These are phyloP conservation scores for Sebastiscus albofasciatus DNA, from an alignment of 2,797 vertebrate genomes.

Conservation along the genomic window DNA sequence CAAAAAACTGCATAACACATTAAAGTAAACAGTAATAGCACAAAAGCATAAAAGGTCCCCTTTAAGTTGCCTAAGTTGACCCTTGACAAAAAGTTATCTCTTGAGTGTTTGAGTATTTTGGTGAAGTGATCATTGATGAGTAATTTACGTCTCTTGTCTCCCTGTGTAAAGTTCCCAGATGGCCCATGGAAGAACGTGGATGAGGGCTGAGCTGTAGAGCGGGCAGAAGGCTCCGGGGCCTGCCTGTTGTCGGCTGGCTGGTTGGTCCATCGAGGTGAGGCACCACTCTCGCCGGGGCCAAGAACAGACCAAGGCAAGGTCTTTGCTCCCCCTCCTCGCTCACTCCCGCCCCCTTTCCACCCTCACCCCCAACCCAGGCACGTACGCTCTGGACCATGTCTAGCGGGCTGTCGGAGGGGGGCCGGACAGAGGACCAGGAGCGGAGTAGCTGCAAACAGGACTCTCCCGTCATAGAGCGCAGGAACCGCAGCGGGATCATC, in stretches of 20 bases:
- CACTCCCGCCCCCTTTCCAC: constrained; percentile 71
- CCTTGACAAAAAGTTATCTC: background rate
- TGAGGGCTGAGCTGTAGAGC: constrained; percentile 80
- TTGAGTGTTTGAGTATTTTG: background rate
- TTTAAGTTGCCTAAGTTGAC: background rate
- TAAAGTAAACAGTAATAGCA: too few species aligned
- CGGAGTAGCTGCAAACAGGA: constrained; percentile 85
- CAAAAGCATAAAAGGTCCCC: too few species aligned
- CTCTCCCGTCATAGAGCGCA: constrained; percentile 88
- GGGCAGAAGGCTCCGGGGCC: constrained; percentile 77
- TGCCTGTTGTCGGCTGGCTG: constrained; percentile 76
- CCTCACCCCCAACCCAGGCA: constrained; percentile 72
- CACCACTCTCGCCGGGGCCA: constrained; percentile 65
- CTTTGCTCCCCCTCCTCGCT: constrained; percentile 62
- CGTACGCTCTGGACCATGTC: constrained; percentile 90
- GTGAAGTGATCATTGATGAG: constrained; percentile 11
- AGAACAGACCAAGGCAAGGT: constrained; percentile 67
- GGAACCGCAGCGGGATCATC: constrained; percentile 97
- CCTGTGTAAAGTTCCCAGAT: constrained; percentile 78
- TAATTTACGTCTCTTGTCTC: constrained; percentile 59
- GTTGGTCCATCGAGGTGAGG: constrained; percentile 69
- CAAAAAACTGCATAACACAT: too few species aligned
- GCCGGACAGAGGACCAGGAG: constrained; percentile 87
- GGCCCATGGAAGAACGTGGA: constrained; percentile 78
- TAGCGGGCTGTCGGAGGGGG: constrained; percentile 87